These are phyloP conservation scores for Quadroppia sp. DNA, from an alignment of 2,888 invertebrate species.

Conservation along the genomic window DNA sequence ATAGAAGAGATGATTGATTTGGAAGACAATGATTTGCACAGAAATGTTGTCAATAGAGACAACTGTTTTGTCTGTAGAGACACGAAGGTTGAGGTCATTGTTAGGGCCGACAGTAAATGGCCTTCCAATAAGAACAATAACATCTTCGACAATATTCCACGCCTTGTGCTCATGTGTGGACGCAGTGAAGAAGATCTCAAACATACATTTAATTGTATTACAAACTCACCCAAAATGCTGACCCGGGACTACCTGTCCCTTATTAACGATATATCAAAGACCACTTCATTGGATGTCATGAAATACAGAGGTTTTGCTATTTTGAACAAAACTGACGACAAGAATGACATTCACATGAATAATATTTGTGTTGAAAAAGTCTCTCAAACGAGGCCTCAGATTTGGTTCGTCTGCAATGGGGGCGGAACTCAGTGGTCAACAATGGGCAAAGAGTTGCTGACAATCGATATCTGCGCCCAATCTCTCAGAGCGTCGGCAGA, in stretches of 20 bases:
- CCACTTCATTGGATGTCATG: too few relatives aligned
- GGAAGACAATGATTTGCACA: conserved; percentile 55
- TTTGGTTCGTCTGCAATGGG: conserved; percentile 42
- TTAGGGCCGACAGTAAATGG: conserved; percentile 43
- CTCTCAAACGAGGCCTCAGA: conserved; percentile 29
- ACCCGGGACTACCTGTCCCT: conserved; percentile 39
- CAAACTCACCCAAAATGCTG: conserved; percentile 47
- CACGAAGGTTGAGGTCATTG: conserved; percentile 51
- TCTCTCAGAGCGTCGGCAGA: conserved; percentile 53
- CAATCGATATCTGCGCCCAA: conserved; percentile 53
- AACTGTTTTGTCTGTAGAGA: conserved; percentile 60
- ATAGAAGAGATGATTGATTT: conserved; percentile 58
- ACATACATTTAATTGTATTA: conserved; percentile 47
- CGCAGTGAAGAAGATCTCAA: conserved; percentile 36
- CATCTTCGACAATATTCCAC: background rate
- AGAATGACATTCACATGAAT: too few relatives aligned
- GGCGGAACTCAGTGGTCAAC: conserved; percentile 58
- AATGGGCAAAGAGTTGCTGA: conserved; percentile 57
- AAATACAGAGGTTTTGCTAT: conserved; percentile 12
- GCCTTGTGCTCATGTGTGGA: conserved; percentile 38
- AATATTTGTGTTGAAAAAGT: conserved; percentile 20
- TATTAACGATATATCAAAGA: conserved; percentile 32
- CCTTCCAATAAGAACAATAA: background rate
- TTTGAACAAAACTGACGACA: background rate
- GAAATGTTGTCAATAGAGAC: conserved; percentile 56